phyloP scores from a whole-genome alignment of 2,888 invertebrate genomes.

The Halictus ligatus region DNA sequence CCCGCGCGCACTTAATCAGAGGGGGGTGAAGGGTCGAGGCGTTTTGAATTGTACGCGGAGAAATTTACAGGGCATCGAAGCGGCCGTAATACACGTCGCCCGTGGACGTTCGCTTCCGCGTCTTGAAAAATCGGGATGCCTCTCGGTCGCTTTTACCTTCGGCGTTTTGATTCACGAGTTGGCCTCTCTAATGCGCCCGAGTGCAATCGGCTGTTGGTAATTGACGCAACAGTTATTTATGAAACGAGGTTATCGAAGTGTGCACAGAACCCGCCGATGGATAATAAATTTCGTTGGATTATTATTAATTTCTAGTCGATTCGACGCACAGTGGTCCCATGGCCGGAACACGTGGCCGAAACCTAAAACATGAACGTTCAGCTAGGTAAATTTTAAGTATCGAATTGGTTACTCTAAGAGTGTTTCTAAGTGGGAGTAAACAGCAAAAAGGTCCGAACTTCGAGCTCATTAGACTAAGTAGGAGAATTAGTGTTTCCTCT shows the following conservation, averaged over 20 bases:
- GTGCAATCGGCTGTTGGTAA: not conserved
- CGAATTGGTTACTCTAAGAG: no score
- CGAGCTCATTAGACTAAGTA: no score
- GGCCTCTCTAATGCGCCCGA: not conserved
- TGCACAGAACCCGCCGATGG: not conserved
- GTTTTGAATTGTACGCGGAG: conserved; percentile 1
- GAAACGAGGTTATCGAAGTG: not conserved
- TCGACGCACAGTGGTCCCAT: no score
- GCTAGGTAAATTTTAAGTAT: no score
- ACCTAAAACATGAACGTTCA: no score
- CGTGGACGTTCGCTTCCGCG: not conserved
- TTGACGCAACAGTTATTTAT: not conserved
- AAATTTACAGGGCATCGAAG: not conserved
- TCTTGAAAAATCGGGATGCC: not conserved
- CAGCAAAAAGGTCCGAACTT: no score
- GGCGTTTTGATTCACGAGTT: not conserved
- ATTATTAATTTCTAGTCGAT: not conserved
- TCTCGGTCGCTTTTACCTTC: not conserved
- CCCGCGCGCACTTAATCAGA: conserved; percentile 22
- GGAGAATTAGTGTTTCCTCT: no score
- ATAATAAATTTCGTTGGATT: not conserved
- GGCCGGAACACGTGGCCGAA: no score
- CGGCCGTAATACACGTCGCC: not conserved
- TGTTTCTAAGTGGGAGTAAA: no score
- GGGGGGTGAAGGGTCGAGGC: conserved; percentile 4